A percentile compares a stretch with the other conserved stretches of the same genome.
Evolutionary conservation across 2,888 invertebrate species (phyloP).

Genomic region (Amiota mariae): DNA sequence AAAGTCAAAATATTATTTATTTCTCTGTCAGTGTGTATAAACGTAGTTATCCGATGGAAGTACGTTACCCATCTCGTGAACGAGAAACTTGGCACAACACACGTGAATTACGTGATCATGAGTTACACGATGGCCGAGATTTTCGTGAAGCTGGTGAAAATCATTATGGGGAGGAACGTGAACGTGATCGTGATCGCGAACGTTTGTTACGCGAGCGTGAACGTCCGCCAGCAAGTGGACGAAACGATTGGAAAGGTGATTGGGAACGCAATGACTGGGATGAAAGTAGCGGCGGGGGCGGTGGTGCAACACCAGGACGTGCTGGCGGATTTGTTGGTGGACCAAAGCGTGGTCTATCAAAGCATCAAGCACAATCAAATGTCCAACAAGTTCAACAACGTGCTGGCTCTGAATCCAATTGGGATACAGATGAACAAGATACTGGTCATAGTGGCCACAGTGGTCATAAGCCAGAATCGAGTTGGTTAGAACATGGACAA

Average conservation of each 20-base stretch:
- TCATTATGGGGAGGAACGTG: slow-evolving; percentile 63
- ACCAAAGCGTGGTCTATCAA: slow-evolving; percentile 57
- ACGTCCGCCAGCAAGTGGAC: slow-evolving; percentile 56
- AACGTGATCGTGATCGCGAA: slow-evolving; percentile 57
- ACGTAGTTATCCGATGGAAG: slow-evolving; percentile 66
- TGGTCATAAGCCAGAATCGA: slow-evolving; percentile 49
- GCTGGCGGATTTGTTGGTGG: slow-evolving; percentile 66
- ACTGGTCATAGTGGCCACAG: slow-evolving; percentile 33
- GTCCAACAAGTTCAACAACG: slow-evolving; percentile 52
- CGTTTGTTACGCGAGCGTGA: slow-evolving; percentile 48
- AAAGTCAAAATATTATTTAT: slow-evolving; percentile 6
- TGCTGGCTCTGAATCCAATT: slow-evolving; percentile 70
- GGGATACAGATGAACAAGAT: slow-evolving; percentile 70
- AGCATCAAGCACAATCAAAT: slow-evolving; percentile 29
- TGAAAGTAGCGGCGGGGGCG: slow-evolving; percentile 45
- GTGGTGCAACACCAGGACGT: slow-evolving; percentile 53
- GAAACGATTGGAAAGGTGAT: slow-evolving; percentile 66
- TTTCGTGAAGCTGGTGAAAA: slow-evolving; percentile 57
- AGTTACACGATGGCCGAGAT: slow-evolving; percentile 53
- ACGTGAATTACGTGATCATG: slow-evolving; percentile 57
- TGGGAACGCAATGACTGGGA: slow-evolving; percentile 69
- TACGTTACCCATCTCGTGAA: slow-evolving; percentile 62
- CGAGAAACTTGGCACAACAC: slow-evolving; percentile 61
- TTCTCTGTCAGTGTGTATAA: slow-evolving; percentile 59
- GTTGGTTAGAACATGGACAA: slow-evolving; percentile 62